Base-by-base conservation (phyloP, 2,888 invertebrate species). In the Rutpela maculata region DNA sequence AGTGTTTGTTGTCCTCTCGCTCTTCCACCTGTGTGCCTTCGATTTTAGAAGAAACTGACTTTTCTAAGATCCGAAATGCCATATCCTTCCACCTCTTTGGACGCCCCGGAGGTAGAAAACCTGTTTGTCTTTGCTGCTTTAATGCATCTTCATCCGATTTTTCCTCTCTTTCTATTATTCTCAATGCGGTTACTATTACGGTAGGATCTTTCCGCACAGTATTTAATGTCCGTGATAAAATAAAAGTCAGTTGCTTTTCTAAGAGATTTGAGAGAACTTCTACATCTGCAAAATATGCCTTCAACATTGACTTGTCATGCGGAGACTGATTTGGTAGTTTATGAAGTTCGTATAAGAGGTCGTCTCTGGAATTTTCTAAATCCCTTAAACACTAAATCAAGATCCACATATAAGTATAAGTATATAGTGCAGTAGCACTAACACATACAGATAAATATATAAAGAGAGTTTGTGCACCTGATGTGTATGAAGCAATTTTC, bases 141-240 rank as follows among this genome's bases (percentile, higher is more conserved):
- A 95, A 86, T 11, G 97, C 96, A 90, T 96, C 95, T 84, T 94
- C 93, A 91, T 99, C 99, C 43, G 97, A 95, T 90, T 96, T 97
- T 87, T 99, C 99, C 89, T 99, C 99, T 73, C 99, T 92, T 89
- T 99, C 99, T 85, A 99, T 97, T 74, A 99, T 98, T 82, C 99
- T 92, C 55, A 99, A 89, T 0, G 97, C 98, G 9, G 99, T 99
- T 0, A 99, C 99, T 83, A 99, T 97, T 10, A 98, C 95, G 0
- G 97, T 97, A 0, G 98, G 98, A 87, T 98, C 97, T 88, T 98
- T 97, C 22, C 98, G 92, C 0, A 99, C 98, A 1, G 98, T 98
- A 87, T 98, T 98, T 65, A 99, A 90, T 0, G 98, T 97, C 77
- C 99, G 92, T 77, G 96, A 95, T 71, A 99, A 89, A 79, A 98